Evolutionary conservation across 2,113 vertebrate species (phyloP).

Genomic region (Deroptyus accipitrinus): DNA sequence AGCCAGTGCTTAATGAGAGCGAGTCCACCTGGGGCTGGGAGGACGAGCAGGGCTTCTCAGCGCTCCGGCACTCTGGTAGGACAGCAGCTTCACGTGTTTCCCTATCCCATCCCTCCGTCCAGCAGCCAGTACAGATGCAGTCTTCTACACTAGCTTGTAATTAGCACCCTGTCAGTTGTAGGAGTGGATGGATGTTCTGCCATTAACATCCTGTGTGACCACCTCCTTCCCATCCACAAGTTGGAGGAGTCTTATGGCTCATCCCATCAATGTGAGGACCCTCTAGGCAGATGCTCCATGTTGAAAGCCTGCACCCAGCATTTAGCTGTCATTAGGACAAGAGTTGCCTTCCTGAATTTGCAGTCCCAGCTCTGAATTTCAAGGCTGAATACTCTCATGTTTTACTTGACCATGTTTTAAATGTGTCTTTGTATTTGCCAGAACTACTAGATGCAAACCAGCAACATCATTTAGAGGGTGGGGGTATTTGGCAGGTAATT

Average conservation of each 20-base stretch:
- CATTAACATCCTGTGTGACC: not conserved
- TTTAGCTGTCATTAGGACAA: not conserved
- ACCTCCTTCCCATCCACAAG: not conserved
- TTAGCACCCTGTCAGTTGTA: not conserved
- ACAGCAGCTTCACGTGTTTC: rapidly evolving
- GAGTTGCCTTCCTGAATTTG: not conserved
- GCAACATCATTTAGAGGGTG: not conserved
- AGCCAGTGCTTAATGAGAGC: constrained; percentile 75
- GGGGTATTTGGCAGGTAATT: not conserved
- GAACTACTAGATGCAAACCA: not conserved
- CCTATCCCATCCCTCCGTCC: not conserved
- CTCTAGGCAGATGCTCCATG: not conserved
- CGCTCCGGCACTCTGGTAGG: constrained; percentile 92
- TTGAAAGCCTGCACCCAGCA: not conserved
- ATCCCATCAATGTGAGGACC: not conserved
- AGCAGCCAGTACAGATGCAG: not conserved
- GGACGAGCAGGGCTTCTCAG: constrained; percentile 92
- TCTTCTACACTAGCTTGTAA: not conserved
- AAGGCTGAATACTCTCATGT: not conserved
- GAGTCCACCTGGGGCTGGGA: constrained; percentile 83
- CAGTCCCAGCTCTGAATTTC: not conserved
- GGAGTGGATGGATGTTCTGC: not conserved
- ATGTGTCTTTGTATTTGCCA: not conserved
- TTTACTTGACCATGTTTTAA: not conserved
- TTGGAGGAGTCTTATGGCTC: not conserved